Evolutionary conservation across 2,797 vertebrate genomes (phyloP), one percentile per base, ranked within the genome.

Genomic region (Myotis daubentonii): DNA sequence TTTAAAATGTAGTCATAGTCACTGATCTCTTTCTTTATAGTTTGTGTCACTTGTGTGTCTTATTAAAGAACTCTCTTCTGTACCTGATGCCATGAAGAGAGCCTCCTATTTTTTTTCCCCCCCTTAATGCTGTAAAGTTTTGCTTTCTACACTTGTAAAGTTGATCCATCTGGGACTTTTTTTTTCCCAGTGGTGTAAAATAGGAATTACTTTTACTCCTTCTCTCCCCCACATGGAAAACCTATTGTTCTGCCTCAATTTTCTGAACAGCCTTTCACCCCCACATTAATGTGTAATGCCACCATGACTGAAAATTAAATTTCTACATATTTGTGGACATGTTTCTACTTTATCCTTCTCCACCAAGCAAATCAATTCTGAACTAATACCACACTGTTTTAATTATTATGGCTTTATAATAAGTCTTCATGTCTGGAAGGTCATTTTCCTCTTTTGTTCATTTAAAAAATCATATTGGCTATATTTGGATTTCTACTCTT

Each of bases 281-380:
- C 57, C 51, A 62, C 84, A 44, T 78, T 86, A 79, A 83, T 90
- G 33, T 91, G 47, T 51, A 53, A 47, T 86, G 44, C 62, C 71
- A 57, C 86, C 17, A 8, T 76, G 92, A 83, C 33, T 93, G 41
- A 75, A 93, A 88, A 90, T 94, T 94, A 94, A 88, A 90, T 93
- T 92, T 94, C 79, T 49, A 11, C 88, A 22, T 76, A 68, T 79
- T 93, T 41, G 53, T 85, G 70, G 60, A 49, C 72, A 65, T 74
- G 78, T 74, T 89, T 62, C 88, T 80, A 53, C 33, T 72, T 90
- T 94, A 74, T 94, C 84, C 62, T 88, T 83, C 88, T 55, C 79
- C 66, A 83, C 23, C 28, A 44, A 71, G 66, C 88, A 94, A 87
- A 93, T 55, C 82, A 84, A 36, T 83, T 96, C 80, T 11, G 57